Conservation (phyloP, 1,140 invertebrate species). For the Drosophila repletoides region DNA sequence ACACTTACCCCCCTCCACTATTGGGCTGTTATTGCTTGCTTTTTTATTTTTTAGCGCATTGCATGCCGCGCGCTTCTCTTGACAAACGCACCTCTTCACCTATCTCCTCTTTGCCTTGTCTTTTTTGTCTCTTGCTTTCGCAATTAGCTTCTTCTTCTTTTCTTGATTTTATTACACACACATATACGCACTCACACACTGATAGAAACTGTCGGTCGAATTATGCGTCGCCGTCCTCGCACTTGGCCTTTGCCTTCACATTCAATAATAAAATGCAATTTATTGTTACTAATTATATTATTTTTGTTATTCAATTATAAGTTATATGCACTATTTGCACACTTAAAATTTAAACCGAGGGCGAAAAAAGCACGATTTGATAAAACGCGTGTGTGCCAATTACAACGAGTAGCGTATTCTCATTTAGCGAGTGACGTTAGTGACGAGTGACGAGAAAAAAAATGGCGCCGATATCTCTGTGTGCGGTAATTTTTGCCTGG, state of each 20-base stretch:
- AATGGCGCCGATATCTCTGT: constrained; percentile 47
- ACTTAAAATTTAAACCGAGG: constrained; percentile 47
- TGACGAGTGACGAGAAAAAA: constrained; percentile 35
- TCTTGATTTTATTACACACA: constrained; percentile 56
- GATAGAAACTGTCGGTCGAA: constrained; percentile 36
- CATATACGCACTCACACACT: constrained; percentile 30
- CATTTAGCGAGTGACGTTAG: constrained; percentile 32
- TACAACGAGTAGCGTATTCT: constrained; percentile 43
- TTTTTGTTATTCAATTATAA: no score
- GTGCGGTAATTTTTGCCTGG: constrained; percentile 6
- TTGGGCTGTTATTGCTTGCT: constrained; percentile 40
- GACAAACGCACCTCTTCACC: constrained; percentile 10
- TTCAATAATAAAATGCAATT: constrained; percentile 32
- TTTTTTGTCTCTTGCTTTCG: constrained; percentile 61
- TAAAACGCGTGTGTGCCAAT: constrained; percentile 70
- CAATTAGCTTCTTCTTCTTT: constrained; percentile 54
- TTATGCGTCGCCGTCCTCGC: constrained; percentile 44
- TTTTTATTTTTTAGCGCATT: constrained; percentile 44
- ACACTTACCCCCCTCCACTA: constrained; percentile 31
- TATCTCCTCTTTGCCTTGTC: constrained; percentile 38
- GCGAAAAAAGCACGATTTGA: constrained; percentile 70
- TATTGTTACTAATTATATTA: constrained; percentile 26
- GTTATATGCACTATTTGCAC: no score
- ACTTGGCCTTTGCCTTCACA: constrained; percentile 42
- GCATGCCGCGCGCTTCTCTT: constrained; percentile 43